phyloP scores from a whole-genome alignment of 2,113 vertebrate species.

The Rallus limicola region DNA sequence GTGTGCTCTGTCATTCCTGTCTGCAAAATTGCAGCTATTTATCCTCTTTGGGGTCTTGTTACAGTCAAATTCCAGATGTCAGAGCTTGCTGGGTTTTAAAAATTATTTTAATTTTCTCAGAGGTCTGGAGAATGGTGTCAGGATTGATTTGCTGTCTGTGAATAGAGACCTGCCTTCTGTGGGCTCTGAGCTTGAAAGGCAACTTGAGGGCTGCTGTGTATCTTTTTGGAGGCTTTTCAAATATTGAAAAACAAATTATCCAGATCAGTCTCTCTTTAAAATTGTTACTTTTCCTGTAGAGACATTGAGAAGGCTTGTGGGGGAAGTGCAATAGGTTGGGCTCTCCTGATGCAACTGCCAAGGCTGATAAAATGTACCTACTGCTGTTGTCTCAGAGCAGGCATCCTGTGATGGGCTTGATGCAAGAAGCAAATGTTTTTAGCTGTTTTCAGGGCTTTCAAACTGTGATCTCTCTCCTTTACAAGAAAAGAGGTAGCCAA shows the following conservation, averaged over 20 bases:
- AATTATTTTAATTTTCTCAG: slow-evolving; percentile 37
- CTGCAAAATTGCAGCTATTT: slow-evolving; percentile 48
- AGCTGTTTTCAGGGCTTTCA: background rate
- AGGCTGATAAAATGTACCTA: background rate
- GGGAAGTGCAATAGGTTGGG: background rate
- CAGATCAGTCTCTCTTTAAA: background rate
- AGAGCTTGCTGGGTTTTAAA: slow-evolving; percentile 14
- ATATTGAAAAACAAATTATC: background rate
- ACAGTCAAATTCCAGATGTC: slow-evolving; percentile 34
- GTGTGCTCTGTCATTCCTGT: background rate
- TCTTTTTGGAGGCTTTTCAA: background rate
- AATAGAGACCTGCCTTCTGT: background rate
- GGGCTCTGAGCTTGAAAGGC: background rate
- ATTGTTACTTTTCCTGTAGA: background rate
- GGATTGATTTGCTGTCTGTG: slow-evolving; percentile 19
- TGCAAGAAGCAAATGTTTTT: background rate
- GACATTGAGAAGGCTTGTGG: background rate
- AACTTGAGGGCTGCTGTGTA: background rate
- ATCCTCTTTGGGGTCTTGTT: background rate
- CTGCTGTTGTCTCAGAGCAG: background rate
- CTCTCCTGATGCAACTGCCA: background rate
- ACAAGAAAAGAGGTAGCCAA: background rate
- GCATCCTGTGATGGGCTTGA: background rate
- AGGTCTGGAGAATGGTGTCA: background rate
- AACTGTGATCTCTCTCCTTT: background rate